Conservation (phyloP, 2,888 invertebrate genomes). For the Ochropleura leucogaster region DNA sequence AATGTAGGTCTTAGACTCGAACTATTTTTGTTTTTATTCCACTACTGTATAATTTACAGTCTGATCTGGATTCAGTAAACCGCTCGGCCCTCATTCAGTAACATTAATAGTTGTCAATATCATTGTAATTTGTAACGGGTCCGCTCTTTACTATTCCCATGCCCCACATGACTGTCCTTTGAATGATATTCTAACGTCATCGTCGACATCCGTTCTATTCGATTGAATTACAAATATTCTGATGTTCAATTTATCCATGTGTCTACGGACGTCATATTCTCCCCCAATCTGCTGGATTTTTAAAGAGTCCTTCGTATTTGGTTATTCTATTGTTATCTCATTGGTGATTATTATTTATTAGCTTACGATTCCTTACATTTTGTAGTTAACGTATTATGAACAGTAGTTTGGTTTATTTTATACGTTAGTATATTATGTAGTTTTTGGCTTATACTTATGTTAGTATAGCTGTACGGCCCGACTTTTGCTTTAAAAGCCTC, state of each 20-base stretch:
- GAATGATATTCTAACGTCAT: conserved; percentile 60
- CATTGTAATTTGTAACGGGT: conserved; percentile 53
- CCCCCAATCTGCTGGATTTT: not conserved
- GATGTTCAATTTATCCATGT: conserved; percentile 54
- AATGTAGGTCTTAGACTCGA: conserved; percentile 1
- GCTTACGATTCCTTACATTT: too few relatives aligned
- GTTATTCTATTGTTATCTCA: not conserved
- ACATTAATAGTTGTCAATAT: conserved; percentile 47
- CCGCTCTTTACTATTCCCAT: conserved; percentile 50
- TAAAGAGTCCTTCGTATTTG: not conserved
- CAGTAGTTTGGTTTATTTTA: too few relatives aligned
- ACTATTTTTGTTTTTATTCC: conserved; percentile 2
- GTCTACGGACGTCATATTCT: conserved; percentile 47
- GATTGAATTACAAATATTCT: conserved; percentile 65
- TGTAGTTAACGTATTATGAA: too few relatives aligned
- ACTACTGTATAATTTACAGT: conserved; percentile 5
- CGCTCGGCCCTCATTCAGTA: conserved; percentile 16
- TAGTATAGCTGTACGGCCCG: too few relatives aligned
- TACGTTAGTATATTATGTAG: too few relatives aligned
- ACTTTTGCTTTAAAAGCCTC: too few relatives aligned
- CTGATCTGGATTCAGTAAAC: conserved; percentile 22
- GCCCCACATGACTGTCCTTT: conserved; percentile 53
- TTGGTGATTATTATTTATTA: not conserved
- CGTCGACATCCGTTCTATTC: conserved; percentile 57
- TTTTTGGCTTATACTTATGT: too few relatives aligned